Percentiles rank a stretch among this genome's conserved stretches.
phyloP scores from a whole-genome alignment of 1,140 invertebrate species.

The Drosophila bifasciata region DNA sequence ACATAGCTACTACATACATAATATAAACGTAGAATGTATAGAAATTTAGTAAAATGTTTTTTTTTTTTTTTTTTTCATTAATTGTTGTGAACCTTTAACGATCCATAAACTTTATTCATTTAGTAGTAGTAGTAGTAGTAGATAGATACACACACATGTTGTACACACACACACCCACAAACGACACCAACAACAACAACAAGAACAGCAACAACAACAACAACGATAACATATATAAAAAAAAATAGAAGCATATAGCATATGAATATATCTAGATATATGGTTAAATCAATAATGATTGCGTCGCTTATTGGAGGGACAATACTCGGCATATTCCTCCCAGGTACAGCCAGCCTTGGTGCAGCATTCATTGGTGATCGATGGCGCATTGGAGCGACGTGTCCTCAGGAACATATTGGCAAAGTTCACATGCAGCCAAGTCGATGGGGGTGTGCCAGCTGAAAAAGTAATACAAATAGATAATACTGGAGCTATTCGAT shows the following conservation, averaged over 20 bases:
- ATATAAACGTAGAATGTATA: background rate
- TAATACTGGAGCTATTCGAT: no score
- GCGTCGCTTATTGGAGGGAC: constrained; percentile 86
- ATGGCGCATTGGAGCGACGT: constrained; percentile 74
- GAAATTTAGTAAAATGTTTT: background rate
- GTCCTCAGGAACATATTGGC: constrained; percentile 83
- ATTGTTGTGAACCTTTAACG: background rate
- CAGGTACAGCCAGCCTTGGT: constrained; percentile 86
- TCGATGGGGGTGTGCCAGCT: constrained; percentile 47
- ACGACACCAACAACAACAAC: constrained; percentile 28
- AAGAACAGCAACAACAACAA: constrained; percentile 31
- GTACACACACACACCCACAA: constrained; percentile 14
- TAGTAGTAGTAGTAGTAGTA: no score
- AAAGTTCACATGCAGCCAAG: constrained; percentile 79
- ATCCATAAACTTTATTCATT: constrained; percentile 8
- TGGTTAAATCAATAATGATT: constrained; percentile 71
- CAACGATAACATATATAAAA: constrained; percentile 19
- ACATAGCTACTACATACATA: background rate
- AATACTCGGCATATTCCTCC: constrained; percentile 88
- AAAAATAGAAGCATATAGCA: constrained; percentile 35
- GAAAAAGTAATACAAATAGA: no score
- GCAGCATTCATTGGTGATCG: constrained; percentile 87
- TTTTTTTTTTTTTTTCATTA: no score
- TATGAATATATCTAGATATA: constrained; percentile 12
- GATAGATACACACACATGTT: constrained; percentile 1